Base-by-base conservation (phyloP, 2,888 invertebrate species). In the Epistrophe grossulariae region DNA sequence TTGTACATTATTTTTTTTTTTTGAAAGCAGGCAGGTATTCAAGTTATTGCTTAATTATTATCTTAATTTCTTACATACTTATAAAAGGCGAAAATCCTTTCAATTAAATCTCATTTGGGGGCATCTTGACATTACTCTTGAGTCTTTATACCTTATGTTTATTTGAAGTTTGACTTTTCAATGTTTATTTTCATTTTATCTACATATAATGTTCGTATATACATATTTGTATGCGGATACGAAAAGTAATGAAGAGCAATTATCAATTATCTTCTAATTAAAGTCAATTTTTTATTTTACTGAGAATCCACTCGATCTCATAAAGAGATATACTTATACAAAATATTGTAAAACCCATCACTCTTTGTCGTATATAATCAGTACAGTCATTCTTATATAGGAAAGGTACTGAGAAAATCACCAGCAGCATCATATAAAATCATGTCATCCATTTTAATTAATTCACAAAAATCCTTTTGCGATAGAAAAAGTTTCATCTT, bases 381-480 rank as follows among this genome's bases (percentile, higher is more conserved):
- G 31, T n/a, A 45, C 8, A 9, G 35, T 17, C 35, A 9, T 9
- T 9, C 35, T 35, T 9, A 31, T 31, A 3, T 24, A 24, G 24
- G n/a, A n/a, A 24, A 24, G 2, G 2, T 24, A 24, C 24, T 24
- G 24, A 24, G 24, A 31, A 68, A 74, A 64, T 79, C 64, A 79
- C 2, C 64, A 85, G 78, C 19, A 79, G 64, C 82, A 60, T 24
- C 1, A 3, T 24, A 24, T 85, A 50, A 82, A 87, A 82, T 74
- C 74, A 66, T 62, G 78, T 74, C 70, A 85, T 52, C 55, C 57
- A 78, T 78, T 85, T 85, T 81, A 82, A 85, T 82, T 85, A 82
- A 87, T 6, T 87, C 48, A 79, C 82, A 79, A 71, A 79, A 71
- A 66, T 87, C 71, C 64, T 79, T 74, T 35, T 19, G 50, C 62